A percentile compares a stretch with the other conserved stretches of the same genome.
phyloP scores from a whole-genome alignment of 2,797 vertebrate species.

The Lophius americanus region DNA sequence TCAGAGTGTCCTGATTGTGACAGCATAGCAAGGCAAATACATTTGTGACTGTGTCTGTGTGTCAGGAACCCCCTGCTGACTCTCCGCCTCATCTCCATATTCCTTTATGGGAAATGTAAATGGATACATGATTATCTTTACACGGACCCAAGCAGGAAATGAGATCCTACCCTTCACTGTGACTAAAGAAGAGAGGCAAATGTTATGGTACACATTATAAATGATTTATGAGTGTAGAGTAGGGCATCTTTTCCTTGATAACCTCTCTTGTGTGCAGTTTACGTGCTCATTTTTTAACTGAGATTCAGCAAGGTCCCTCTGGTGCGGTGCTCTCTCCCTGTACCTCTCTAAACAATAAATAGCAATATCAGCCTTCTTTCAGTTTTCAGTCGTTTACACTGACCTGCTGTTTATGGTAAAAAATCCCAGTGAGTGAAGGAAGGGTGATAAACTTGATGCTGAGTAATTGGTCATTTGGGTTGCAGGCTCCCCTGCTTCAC shows the following conservation, averaged over 20 bases:
- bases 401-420: conserved; percentile 68
- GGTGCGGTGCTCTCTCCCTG: conserved; percentile 61
- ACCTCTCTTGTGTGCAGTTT: conserved; percentile 70
- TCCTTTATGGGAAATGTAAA: conserved; percentile 82
- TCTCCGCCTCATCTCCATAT: conserved; percentile 81
- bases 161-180: conserved; percentile 72
- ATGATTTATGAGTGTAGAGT: conserved; percentile 74
- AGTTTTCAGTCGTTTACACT: conserved; percentile 67
- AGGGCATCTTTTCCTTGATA: conserved; percentile 73
- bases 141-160: conserved; percentile 75
- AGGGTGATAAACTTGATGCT: conserved; percentile 74
- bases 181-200: conserved; percentile 78
- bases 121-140: conserved; percentile 83
- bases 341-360: conserved; percentile 73
- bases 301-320: conserved; percentile 60
- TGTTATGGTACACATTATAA: conserved; percentile 79
- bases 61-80: conserved; percentile 74
- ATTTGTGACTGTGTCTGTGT: conserved; percentile 65
- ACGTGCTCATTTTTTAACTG: conserved; percentile 58
- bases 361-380: conserved; percentile 68
- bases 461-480: conserved; percentile 83
- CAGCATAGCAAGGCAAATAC: conserved; percentile 75
- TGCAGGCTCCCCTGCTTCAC: conserved; percentile 77
- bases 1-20: conserved; percentile 78
- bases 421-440: conserved; percentile 72